Evolutionary conservation across 2,113 vertebrate species (phyloP).

Genomic region (Cercocebus atys): DNA sequence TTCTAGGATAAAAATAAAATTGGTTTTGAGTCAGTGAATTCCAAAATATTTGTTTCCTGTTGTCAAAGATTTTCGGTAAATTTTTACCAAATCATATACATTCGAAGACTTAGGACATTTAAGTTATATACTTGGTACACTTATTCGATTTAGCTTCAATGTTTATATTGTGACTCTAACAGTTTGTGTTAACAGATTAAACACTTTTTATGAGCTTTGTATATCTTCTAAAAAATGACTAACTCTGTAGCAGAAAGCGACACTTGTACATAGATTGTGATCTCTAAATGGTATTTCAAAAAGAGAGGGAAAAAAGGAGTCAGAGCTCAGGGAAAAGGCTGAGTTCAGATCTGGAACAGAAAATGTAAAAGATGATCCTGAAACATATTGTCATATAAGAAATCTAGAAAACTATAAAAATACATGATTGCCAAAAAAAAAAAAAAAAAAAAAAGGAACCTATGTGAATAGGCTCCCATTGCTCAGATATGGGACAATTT

Average conservation of each 20-base stretch:
- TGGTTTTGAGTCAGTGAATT: neutral
- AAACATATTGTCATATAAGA: neutral
- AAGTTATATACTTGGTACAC: neutral
- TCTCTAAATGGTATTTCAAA: neutral
- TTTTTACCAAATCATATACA: neutral
- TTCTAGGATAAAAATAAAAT: conserved; percentile 10
- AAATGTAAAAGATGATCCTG: neutral
- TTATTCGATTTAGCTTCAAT: neutral
- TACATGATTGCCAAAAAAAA: neutral
- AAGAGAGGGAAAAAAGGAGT: neutral
- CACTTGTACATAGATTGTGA: neutral
- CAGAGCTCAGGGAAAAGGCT: neutral
- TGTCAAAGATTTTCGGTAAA: neutral
- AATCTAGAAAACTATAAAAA: neutral
- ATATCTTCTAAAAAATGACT: neutral
- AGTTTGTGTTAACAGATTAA: neutral
- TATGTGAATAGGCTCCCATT: neutral
- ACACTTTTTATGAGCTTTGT: neutral
- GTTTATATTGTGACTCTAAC: neutral
- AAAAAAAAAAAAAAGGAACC: neutral
- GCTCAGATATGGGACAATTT: neutral
- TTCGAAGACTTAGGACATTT: neutral
- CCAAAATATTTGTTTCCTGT: neutral
- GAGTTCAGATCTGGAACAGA: neutral
- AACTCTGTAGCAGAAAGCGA: neutral